phyloP scores from a whole-genome alignment of 2,797 vertebrate genomes.

The Myotis planiceps region DNA sequence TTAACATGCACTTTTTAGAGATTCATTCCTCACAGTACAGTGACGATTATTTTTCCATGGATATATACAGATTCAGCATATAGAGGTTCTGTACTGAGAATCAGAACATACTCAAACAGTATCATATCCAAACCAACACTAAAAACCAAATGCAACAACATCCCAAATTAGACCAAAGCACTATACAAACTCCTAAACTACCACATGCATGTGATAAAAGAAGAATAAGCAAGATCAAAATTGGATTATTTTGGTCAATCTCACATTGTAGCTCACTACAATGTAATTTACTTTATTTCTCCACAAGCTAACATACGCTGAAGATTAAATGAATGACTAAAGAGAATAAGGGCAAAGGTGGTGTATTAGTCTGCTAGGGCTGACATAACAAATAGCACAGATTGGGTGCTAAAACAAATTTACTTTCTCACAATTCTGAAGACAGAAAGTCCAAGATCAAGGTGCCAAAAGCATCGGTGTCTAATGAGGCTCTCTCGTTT shows the following conservation, averaged over 20 bases:
- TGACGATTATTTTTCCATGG: conserved; percentile 18
- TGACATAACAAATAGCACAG: not conserved
- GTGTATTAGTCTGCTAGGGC: not conserved
- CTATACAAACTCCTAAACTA: not conserved
- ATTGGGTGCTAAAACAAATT: not conserved
- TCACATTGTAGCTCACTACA: not conserved
- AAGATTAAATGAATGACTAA: not conserved
- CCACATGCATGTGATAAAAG: not conserved
- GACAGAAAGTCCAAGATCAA: not conserved
- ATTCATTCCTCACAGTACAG: not conserved
- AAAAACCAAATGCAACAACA: not conserved
- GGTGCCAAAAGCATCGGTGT: not conserved
- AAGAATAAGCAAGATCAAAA: not conserved
- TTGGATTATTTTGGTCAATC: not conserved
- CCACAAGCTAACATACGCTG: not conserved
- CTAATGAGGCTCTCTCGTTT: not conserved
- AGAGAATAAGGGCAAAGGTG: not conserved
- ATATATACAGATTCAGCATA: not conserved
- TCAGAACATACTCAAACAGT: not conserved
- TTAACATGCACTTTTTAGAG: conserved; percentile 6
- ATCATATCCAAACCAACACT: not conserved
- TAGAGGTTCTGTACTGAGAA: not conserved
- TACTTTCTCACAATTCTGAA: not conserved
- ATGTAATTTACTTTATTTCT: not conserved
- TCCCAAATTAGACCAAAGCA: not conserved